Evolutionary conservation across 2,888 invertebrate species (phyloP).

Genomic region (Mellilla xanthometata): DNA sequence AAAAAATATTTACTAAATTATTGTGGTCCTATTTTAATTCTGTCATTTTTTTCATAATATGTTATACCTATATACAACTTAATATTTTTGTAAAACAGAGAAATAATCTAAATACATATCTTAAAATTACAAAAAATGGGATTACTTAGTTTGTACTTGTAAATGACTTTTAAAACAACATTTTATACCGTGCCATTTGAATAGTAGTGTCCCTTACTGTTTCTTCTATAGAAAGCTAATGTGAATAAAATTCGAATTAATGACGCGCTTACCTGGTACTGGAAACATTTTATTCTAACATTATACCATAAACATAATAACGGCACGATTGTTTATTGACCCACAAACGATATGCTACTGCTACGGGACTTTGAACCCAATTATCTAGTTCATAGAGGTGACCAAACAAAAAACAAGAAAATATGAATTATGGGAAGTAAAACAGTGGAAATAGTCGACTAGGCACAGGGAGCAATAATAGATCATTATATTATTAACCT

Average conservation of each 20-base stretch:
- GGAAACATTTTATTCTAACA: slow-evolving; percentile 74
- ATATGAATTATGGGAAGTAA: slow-evolving; percentile 49
- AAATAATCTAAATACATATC: no score
- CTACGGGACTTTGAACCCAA: slow-evolving; percentile 36
- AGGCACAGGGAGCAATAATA: slow-evolving; percentile 69
- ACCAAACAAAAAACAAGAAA: slow-evolving; percentile 5
- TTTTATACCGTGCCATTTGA: no score
- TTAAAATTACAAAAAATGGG: no score
- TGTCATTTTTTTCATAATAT: no score
- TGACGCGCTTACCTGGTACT: slow-evolving; percentile 60
- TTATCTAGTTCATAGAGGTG: slow-evolving; percentile 18
- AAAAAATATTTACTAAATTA: no score
- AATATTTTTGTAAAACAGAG: no score
- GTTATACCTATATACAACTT: no score
- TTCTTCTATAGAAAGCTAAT: slow-evolving; percentile 41
- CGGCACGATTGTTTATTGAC: slow-evolving; percentile 58
- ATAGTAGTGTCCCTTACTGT: slow-evolving; percentile 7
- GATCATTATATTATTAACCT: slow-evolving; percentile 81
- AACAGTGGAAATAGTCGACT: slow-evolving; percentile 60
- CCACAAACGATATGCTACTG: slow-evolving; percentile 31
- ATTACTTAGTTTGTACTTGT: no score
- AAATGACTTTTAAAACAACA: no score
- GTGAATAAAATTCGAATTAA: slow-evolving; percentile 72
- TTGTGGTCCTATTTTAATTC: no score
- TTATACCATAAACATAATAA: slow-evolving; percentile 71